Evolutionary conservation across 2,888 invertebrate species (phyloP).

Genomic region (Sinopyrophorus schimmeli): DNA sequence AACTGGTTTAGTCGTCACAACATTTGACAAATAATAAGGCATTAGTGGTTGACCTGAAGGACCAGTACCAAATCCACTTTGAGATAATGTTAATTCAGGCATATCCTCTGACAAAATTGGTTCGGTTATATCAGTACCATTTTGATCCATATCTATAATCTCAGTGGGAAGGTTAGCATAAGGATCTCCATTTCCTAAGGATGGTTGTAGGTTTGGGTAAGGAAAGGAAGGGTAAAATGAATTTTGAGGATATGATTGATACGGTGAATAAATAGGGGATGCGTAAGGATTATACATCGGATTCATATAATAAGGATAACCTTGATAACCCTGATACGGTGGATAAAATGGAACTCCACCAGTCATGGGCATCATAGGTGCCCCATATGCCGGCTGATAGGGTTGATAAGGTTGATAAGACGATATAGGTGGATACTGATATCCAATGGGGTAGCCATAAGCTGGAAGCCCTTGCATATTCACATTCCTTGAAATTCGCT

Average conservation of each 20-base stretch:
- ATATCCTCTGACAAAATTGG: not conserved
- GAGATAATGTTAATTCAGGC: not conserved
- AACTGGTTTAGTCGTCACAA: constrained; percentile 14
- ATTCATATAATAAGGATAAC: not conserved
- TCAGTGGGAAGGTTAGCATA: constrained; percentile 39
- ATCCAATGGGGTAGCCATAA: too few species aligned
- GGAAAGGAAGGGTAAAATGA: constrained; percentile 6
- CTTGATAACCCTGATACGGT: not conserved
- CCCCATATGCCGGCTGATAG: not conserved
- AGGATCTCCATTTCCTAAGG: constrained; percentile 24
- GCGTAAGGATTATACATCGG: constrained; percentile 1
- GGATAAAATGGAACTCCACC: not conserved
- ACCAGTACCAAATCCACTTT: not conserved
- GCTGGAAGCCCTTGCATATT: too few species aligned
- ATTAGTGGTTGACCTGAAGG: too few species aligned
- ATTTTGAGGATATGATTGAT: constrained; percentile 5
- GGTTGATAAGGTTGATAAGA: not conserved
- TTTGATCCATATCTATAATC: constrained; percentile 41
- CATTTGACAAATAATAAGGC: too few species aligned
- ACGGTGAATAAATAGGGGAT: not conserved
- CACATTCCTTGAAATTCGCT: too few species aligned
- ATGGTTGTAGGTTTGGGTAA: constrained; percentile 4
- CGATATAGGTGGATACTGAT: not conserved
- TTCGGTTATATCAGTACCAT: constrained; percentile 6
- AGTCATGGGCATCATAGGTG: not conserved